Base-by-base conservation (phyloP, 2,113 vertebrate genomes). In the Hirundichthys speculiger region DNA sequence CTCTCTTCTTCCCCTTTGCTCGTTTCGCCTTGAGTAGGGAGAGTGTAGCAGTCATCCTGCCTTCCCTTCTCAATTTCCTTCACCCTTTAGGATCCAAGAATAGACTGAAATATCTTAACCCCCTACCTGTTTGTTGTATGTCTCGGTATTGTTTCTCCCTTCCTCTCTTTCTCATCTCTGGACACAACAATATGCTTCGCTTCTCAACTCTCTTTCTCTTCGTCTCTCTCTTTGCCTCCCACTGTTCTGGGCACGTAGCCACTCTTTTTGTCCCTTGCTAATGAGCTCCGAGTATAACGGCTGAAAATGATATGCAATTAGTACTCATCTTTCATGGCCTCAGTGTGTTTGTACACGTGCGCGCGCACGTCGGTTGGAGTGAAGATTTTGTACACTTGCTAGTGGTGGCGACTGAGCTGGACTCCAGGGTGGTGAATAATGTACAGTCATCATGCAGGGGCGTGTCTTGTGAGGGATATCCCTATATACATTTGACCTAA, bases 251-350 rank as follows among this genome's bases (percentile, higher is more conserved):
- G 82, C 82, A 2, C 27, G 3, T 41, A 70, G 85, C 86, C 85
- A 86, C 68, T 70, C 56, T 60, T 64, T 39, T 68, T 77, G 18
- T 88, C 77, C 67, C 70, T 47, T 24, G 69, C 75, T 86, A 88
- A 86, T 13, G 47, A 88, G 83, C 71, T 66, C 66, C 3, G 80
- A 85, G 79, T 65, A 80, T 82, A 82, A 76, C 8, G 46, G 59
- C 57, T 74, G 75, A 83, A 82, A 88, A 86, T 85, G 69, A 90
- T 87, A 86, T 75, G 75, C 84, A 82, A 81, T 89, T 83, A 89
- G 77, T 58, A 66, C 52, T 80, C 42, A 20, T 67, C 64, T 51
- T 66, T 73, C 56, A 60, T 58, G 57, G 40, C 71, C 14, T 55
- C 0, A 2, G 18, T 65, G 25, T 46, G 43, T 2, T 10, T 14